Evolutionary conservation across 1,140 invertebrate species (phyloP), one percentile per base, ranked within the genome.

Genomic region (Lordiphosa mommai): DNA sequence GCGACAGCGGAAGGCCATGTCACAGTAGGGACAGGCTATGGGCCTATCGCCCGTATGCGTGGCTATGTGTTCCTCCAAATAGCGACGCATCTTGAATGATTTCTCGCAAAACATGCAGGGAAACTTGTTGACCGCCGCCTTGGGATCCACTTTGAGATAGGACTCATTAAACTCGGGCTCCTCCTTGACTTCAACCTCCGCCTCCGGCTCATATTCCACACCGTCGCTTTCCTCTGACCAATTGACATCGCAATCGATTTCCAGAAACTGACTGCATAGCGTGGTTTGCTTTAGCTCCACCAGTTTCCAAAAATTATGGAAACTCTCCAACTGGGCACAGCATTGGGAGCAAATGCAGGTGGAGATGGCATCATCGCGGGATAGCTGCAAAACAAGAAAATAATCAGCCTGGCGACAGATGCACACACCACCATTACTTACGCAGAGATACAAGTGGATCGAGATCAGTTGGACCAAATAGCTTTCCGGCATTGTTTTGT

Each of bases 1-100:
- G 7, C 70, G 87, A 13, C 86, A 88, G 13, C 80, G 71, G 16
- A 88, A 89, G 1, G 76, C 70, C 40, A 73, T 88, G 8, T 74
- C 63, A 57, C 88, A 89, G 33, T 89, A 88, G 9, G 84, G 76
- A 57, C 88, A 89, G 1, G 72, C 50, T 43, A 89, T 86, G 14
- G 86, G 68, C 13, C 84, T 53, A 17, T 88, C 85, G 2, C 88
- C 87, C 0, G 88, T 89, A 33, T 89, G 88, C 13, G 82, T 88
- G 29, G 86, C 84, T 41, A 88, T 86, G 51, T 89, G 88, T 56
- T 88, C 86, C 49, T 86, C 70, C 9, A 84, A 40, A 49, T 84
- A 86, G 38, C 76, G 74, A 0, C 72, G 59, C 63, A 84, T 70
- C 38, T 82, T 86, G 32, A 86, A 86, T 1, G 84, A 86, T 8